Conservation (phyloP, 2,888 invertebrate species). For the Eulithis prunata region DNA sequence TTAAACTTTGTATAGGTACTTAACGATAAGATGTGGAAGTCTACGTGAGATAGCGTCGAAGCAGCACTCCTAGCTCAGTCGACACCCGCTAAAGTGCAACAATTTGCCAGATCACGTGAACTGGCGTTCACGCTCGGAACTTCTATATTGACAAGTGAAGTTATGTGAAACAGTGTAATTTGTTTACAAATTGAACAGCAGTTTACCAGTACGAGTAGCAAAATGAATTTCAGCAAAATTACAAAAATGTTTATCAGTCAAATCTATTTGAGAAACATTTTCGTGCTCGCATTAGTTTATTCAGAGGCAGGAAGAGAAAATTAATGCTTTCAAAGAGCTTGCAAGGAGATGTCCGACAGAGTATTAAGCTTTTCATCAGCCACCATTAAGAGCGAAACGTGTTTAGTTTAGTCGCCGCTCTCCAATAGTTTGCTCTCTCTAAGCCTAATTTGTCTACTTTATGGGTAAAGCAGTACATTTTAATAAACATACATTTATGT, state of each 20-base stretch:
- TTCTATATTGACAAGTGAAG: conserved; percentile 2
- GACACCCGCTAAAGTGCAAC: conserved; percentile 72
- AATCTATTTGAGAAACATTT: conserved; percentile 38
- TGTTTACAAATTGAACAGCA: neutral
- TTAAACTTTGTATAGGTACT: conserved; percentile 67
- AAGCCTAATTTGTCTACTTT: conserved; percentile 48
- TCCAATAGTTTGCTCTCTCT: conserved; percentile 45
- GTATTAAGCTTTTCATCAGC: conserved; percentile 73
- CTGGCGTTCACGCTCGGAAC: conserved; percentile 42
- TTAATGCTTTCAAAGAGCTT: conserved; percentile 68
- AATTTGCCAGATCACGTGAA: conserved; percentile 56
- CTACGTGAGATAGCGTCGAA: conserved; percentile 62
- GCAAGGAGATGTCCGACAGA: conserved; percentile 55
- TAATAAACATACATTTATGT: conserved; percentile 36
- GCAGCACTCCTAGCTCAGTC: conserved; percentile 50
- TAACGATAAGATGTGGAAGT: conserved; percentile 60
- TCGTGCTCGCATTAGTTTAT: conserved; percentile 59
- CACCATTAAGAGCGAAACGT: conserved; percentile 55
- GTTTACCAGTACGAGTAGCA: neutral
- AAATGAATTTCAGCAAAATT: conserved; percentile 33
- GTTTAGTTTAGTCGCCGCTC: conserved; percentile 43
- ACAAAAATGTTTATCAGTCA: conserved; percentile 27
- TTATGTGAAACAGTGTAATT: conserved; percentile 28
- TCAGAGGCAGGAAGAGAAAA: conserved; percentile 64
- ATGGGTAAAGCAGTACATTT: conserved; percentile 44